These are phyloP conservation scores for Acrocephalus arundinaceus DNA, from an alignment of 2,113 vertebrate species.

Conservation along the genomic window DNA sequence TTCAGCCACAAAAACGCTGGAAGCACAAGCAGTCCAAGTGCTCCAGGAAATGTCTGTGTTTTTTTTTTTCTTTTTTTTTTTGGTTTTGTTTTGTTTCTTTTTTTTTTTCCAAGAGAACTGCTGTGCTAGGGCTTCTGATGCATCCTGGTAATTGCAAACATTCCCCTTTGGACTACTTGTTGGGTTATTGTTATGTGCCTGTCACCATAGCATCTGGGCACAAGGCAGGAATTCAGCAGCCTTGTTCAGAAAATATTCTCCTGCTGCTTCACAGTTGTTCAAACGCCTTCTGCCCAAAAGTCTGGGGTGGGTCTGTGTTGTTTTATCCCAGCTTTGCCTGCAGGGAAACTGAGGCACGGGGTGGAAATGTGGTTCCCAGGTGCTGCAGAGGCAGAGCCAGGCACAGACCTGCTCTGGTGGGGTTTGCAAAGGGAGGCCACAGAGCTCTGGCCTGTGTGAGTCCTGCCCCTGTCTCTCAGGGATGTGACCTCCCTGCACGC, in stretches of 20 bases:
- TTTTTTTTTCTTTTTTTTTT: not conserved
- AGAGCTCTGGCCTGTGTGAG: not conserved
- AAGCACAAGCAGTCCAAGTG: not conserved
- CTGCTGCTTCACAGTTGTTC: not conserved
- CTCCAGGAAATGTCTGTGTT: slow-evolving; percentile 49
- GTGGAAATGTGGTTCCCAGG: not conserved
- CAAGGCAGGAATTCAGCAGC: slow-evolving; percentile 14
- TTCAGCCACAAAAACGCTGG: slow-evolving; percentile 40
- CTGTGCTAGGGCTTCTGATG: slow-evolving; percentile 34
- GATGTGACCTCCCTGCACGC: too few relatives aligned
- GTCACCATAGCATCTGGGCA: slow-evolving; percentile 55
- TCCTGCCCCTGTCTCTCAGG: not conserved
- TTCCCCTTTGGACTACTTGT: not conserved
- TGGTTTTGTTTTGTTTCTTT: not conserved
- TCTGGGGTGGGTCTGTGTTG: not conserved
- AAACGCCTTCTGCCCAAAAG: not conserved
- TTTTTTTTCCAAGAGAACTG: slow-evolving; percentile 10
- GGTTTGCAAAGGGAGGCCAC: not conserved
- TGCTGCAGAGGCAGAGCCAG: not conserved
- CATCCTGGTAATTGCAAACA: slow-evolving; percentile 40
- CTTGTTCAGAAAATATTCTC: not conserved
- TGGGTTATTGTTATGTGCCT: slow-evolving; percentile 42
- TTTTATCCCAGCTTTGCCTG: not conserved
- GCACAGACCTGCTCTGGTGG: fast-evolving
- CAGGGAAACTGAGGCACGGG: not conserved